Evolutionary conservation across 2,888 invertebrate species (phyloP).

Genomic region (Caenorhabditis panamensis): DNA sequence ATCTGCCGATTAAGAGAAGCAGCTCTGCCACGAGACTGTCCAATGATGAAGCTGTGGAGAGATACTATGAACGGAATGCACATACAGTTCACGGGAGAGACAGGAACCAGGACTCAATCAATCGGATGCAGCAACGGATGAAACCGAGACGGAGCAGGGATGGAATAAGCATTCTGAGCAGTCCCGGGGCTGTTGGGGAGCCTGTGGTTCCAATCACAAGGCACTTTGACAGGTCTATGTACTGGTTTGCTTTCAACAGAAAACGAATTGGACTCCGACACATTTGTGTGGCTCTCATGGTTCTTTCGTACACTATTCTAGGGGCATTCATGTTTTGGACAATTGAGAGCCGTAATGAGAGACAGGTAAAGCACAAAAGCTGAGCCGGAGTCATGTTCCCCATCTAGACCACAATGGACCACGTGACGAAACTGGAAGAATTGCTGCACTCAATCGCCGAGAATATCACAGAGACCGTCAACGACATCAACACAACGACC

Average conservation of each 20-base stretch:
- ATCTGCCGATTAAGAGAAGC: constrained; percentile 21
- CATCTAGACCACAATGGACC: constrained; percentile 45
- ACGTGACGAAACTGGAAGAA: constrained; percentile 40
- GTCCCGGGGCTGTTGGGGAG: constrained; percentile 53
- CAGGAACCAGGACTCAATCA: neutral
- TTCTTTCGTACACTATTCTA: constrained; percentile 62
- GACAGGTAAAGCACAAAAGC: too few relatives aligned
- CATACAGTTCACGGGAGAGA: constrained; percentile 19
- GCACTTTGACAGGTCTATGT: constrained; percentile 69
- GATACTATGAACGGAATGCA: constrained; percentile 39
- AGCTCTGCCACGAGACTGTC: constrained; percentile 34
- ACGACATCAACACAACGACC: constrained; percentile 50
- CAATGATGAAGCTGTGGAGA: constrained; percentile 40
- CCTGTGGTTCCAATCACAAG: constrained; percentile 39
- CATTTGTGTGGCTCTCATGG: constrained; percentile 57
- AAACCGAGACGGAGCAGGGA: constrained; percentile 9
- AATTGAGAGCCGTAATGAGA: constrained; percentile 65
- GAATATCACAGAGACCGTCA: constrained; percentile 50
- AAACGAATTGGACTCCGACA: constrained; percentile 70
- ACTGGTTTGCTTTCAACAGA: constrained; percentile 67
- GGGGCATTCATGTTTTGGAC: constrained; percentile 68
- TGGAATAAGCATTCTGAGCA: constrained; percentile 27
- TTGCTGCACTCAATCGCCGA: constrained; percentile 36
- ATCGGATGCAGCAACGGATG: neutral
- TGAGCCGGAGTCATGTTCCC: too few relatives aligned